Evolutionary conservation across 2,113 vertebrate genomes (phyloP).

Genomic region (Coptodon rendalli): DNA sequence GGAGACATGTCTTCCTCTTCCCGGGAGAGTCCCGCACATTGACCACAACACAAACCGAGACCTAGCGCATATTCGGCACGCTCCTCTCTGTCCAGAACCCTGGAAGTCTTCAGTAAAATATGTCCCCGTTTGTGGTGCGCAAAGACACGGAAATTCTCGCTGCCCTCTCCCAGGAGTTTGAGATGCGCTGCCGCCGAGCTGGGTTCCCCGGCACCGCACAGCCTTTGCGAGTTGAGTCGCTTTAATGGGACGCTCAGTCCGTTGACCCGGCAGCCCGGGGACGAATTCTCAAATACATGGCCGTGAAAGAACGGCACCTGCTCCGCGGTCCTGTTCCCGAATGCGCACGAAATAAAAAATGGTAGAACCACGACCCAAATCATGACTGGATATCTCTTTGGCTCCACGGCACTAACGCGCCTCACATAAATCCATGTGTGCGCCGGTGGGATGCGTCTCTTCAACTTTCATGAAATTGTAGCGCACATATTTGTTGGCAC

Average conservation of each 20-base stretch:
- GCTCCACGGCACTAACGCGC: conserved; percentile 29
- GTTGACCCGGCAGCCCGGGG: conserved; percentile 78
- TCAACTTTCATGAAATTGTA: conserved; percentile 21
- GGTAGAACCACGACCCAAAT: conserved; percentile 64
- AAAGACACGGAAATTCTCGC: conserved; percentile 74
- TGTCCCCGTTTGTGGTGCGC: conserved; percentile 78
- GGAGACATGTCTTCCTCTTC: conserved; percentile 6
- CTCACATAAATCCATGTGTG: conserved; percentile 14
- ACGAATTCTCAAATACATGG: conserved; percentile 81
- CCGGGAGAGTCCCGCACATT: conserved; percentile 30
- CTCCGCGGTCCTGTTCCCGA: conserved; percentile 62
- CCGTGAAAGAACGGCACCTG: conserved; percentile 76
- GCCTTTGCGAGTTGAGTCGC: conserved; percentile 68
- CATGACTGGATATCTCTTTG: conserved; percentile 54
- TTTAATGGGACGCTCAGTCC: conserved; percentile 79
- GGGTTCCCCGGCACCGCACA: conserved; percentile 60
- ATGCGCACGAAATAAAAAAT: conserved; percentile 50
- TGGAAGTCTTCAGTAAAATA: conserved; percentile 74
- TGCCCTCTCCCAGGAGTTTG: conserved; percentile 77
- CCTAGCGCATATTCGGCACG: conserved; percentile 71
- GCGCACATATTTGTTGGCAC: not conserved
- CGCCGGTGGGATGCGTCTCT: not conserved
- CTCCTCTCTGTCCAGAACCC: conserved; percentile 78
- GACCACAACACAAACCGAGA: conserved; percentile 74
- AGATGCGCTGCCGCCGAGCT: conserved; percentile 62